These are phyloP conservation scores for Hypomecis punctinalis DNA, from an alignment of 2,888 invertebrate species.

Conservation along the genomic window DNA sequence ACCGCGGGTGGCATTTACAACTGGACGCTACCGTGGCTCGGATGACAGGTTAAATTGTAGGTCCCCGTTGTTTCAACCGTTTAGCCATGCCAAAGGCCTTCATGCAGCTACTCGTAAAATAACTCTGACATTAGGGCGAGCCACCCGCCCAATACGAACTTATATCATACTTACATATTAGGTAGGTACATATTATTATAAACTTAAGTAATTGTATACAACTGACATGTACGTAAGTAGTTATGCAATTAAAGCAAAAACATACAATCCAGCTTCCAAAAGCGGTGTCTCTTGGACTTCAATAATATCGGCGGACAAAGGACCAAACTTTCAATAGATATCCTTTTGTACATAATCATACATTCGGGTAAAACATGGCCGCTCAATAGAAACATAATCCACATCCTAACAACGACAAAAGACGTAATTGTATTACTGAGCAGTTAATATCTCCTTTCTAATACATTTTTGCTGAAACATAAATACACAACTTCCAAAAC, in stretches of 20 bases:
- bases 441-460: slow-evolving; percentile 81
- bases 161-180: too few relatives aligned
- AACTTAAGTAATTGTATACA: too few relatives aligned
- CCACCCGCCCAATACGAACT: too few relatives aligned
- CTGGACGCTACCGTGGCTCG: too few relatives aligned
- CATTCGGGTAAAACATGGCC: slow-evolving; percentile 72
- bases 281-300: slow-evolving; percentile 63
- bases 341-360: slow-evolving; percentile 74
- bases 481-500: slow-evolving; percentile 18
- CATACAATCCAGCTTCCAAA: slow-evolving; percentile 12
- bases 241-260: slow-evolving; percentile 14
- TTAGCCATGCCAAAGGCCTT: too few relatives aligned
- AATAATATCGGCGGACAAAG: slow-evolving; percentile 63
- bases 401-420: slow-evolving; percentile 82
- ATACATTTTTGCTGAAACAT: slow-evolving; percentile 37
- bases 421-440: slow-evolving; percentile 83
- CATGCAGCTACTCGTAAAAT: too few relatives aligned
- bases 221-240: neutral
- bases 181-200: neutral
- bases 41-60: too few relatives aligned
- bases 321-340: slow-evolving; percentile 71
- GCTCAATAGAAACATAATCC: slow-evolving; percentile 82
- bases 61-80: too few relatives aligned
- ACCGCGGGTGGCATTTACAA: too few relatives aligned
- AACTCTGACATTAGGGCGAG: too few relatives aligned